Conservation (phyloP, 2,888 invertebrate genomes). For the Amblyteles armatorius region DNA sequence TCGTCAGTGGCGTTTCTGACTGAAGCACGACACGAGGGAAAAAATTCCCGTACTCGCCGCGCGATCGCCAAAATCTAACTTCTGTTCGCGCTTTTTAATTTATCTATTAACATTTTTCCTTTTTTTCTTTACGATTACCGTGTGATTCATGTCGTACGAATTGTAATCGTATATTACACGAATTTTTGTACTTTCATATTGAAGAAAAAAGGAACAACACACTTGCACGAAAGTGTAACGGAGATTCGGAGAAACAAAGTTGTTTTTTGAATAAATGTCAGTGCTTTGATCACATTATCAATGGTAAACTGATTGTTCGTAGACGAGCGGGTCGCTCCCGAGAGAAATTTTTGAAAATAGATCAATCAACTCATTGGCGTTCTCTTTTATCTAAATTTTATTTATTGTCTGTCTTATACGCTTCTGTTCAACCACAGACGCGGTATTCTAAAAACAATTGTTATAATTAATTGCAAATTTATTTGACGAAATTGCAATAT, state of each 20-base stretch:
- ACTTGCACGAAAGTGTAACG: not conserved
- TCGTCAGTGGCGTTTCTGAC: conserved; percentile 5
- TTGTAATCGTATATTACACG: conserved; percentile 6
- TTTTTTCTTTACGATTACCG: not conserved
- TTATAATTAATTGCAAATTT: not conserved
- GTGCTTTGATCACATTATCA: conserved; percentile 4
- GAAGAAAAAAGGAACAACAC: not conserved
- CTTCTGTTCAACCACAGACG: too few species aligned
- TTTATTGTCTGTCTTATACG: not conserved
- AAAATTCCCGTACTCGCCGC: not conserved
- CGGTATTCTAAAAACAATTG: too few species aligned
- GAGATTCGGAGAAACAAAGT: not conserved
- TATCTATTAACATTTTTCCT: not conserved
- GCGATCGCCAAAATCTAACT: not conserved
- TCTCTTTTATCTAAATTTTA: not conserved
- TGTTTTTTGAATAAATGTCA: not conserved
- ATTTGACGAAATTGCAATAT: not conserved
- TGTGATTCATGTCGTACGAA: not conserved
- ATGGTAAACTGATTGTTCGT: not conserved
- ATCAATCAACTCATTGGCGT: not conserved
- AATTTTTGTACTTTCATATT: conserved; percentile 22
- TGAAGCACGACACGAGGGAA: conserved; percentile 5
- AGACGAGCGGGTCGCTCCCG: not conserved
- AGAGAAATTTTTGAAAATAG: not conserved
- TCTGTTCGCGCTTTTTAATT: not conserved